Evolutionary conservation across 2,888 invertebrate genomes (phyloP).

Genomic region (Philereme vetulata): DNA sequence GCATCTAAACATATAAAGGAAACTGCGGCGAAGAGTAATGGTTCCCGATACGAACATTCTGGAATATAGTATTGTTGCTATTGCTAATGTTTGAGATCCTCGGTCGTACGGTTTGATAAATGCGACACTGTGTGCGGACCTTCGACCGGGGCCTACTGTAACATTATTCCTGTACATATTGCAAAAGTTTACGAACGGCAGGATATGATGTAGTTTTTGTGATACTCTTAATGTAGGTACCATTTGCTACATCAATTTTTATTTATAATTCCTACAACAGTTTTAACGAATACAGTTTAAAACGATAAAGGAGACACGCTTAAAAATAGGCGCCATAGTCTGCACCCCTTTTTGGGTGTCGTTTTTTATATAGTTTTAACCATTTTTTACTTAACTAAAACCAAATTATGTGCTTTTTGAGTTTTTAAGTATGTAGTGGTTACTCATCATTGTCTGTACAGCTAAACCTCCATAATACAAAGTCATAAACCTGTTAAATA

Average conservation of each 20-base stretch:
- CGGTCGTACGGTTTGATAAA: constrained; percentile 64
- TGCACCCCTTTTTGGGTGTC: no score
- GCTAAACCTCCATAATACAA: neutral
- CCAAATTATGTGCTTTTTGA: no score
- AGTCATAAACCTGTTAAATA: constrained; percentile 13
- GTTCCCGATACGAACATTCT: constrained; percentile 72
- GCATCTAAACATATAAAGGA: constrained; percentile 76
- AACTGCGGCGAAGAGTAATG: constrained; percentile 73
- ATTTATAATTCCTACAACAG: no score
- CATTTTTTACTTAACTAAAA: no score
- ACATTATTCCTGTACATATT: constrained; percentile 50
- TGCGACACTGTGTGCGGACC: constrained; percentile 57
- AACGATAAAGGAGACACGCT: no score
- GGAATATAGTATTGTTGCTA: constrained; percentile 67
- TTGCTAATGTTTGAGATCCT: constrained; percentile 62
- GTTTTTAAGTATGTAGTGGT: no score
- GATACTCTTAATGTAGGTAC: neutral
- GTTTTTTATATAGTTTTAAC: no score
- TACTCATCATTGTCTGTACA: neutral
- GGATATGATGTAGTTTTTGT: neutral
- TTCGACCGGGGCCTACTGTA: constrained; percentile 53
- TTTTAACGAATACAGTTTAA: no score
- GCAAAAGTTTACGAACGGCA: constrained; percentile 7
- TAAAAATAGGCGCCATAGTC: no score
- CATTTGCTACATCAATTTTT: neutral